Base-by-base conservation (phyloP, 1,140 invertebrate genomes). In the Venturia canescens region DNA sequence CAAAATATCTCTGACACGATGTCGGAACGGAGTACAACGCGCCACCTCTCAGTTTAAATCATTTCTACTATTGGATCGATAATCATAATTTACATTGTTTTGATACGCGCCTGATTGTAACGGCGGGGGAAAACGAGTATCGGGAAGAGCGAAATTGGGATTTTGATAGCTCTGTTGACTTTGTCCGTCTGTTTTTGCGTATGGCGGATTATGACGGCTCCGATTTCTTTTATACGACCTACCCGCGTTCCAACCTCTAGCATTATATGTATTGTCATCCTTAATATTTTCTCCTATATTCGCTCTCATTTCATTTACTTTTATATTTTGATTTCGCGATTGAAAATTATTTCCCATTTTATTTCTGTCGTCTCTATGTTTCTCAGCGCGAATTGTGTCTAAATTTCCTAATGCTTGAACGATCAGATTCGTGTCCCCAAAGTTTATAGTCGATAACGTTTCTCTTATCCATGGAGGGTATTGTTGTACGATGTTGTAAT, bases 41-140 rank as follows among this genome's bases (percentile, higher is more conserved):
- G 72, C 38, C 82, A 16, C n/a, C 23, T 23, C 1, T 21, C 74
- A 81, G 75, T 83, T 83, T 83, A 83, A 80, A 83, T 80, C 31
- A 71, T 60, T 3, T 3, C 50, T 1, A 60, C 23, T 60, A 3
- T 21, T 3, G 1, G n/a, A 16, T 60, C n/a, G n/a, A n/a, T n/a
- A n/a, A n/a, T 23, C 3, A 1, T 3, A 3, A 23, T 1, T 7
- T 23, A 16, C 15, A 18, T 21, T n/a, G 23, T 60, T 34, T 34
- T 34, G 3, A 34, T 34, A 34, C 31, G 31, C 18, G 3, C 4
- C 16, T 7, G 9, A 9, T 1, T 15, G 5, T n/a, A n/a, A n/a
- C 18, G 72, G 72, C 9, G 72, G 72, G 6, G 72, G 72, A 57
- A 26, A 53, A 57, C 66, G 38, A 38, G 44, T 21, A 31, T 76